Percentiles rank a stretch among this genome's conserved stretches.
phyloP scores from a whole-genome alignment of 2,797 vertebrate genomes.

The Brotula barbata region DNA sequence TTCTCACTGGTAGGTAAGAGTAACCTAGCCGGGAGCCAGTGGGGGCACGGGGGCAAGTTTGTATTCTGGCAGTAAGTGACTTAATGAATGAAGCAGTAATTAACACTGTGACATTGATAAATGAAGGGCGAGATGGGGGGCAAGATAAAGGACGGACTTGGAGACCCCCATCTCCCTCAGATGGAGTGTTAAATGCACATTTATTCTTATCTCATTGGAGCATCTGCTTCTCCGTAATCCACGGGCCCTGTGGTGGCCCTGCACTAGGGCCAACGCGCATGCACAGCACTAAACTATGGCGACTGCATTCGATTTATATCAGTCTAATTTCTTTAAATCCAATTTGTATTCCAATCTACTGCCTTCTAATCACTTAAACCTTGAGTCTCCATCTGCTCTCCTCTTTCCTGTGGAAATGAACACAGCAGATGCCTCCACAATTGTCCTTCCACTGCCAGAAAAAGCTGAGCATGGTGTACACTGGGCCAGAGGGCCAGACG shows the following conservation, averaged over 20 bases:
- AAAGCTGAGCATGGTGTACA: conserved; percentile 44
- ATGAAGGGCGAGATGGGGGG: conserved; percentile 90
- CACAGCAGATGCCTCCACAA: conserved; percentile 91
- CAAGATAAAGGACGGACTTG: conserved; percentile 88
- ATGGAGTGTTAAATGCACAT: conserved; percentile 88
- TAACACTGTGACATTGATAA: conserved; percentile 96
- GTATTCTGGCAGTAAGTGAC: conserved; percentile 83
- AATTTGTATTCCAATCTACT: conserved; percentile 99
- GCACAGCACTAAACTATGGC: conserved; percentile 82
- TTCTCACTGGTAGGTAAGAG: conserved; percentile 24
- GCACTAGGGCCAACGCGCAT: conserved; percentile 69
- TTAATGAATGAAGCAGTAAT: conserved; percentile 96
- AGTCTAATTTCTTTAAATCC: conserved; percentile 99
- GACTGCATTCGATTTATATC: conserved; percentile 97
- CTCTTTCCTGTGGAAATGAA: conserved; percentile 83
- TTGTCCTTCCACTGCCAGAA: conserved; percentile 87
- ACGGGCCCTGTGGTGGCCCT: conserved; percentile 80
- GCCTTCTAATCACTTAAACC: conserved; percentile 98
- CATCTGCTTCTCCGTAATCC: conserved; percentile 95
- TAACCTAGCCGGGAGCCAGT: conserved; percentile 38
- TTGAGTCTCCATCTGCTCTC: conserved; percentile 95
- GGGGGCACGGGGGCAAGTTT: conserved; percentile 75
- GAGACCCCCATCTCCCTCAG: conserved; percentile 82
- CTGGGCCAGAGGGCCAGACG: conserved; percentile 25
- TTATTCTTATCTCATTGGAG: conserved; percentile 95